These are phyloP conservation scores for Stichopus horrens DNA, from an alignment of 53 echinoderm and acorn worm genomes.

Conservation along the genomic window DNA sequence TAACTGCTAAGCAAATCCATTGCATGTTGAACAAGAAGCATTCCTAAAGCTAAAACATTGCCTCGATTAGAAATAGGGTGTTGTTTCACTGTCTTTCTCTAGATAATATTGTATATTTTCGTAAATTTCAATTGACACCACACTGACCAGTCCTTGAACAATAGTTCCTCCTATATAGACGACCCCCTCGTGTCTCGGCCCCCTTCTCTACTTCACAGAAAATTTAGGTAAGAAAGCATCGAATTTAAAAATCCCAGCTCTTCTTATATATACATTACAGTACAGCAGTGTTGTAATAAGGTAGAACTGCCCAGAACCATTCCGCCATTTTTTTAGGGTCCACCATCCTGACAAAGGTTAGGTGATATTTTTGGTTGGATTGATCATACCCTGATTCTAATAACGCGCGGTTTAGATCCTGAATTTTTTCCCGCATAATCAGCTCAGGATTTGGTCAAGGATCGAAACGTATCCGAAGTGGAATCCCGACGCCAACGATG, in stretches of 20 bases:
- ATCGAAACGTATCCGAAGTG: neutral
- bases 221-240: conserved; percentile 24
- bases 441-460: conserved; percentile 21
- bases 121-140: neutral
- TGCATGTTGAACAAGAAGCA: conserved; percentile 38
- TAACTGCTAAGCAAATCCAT: conserved; percentile 39
- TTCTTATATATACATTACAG: neutral
- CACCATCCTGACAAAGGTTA: conserved; percentile 45
- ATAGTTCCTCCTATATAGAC: neutral
- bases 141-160: neutral
- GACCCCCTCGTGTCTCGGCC: neutral
- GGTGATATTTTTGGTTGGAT: conserved; percentile 21
- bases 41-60: conserved; percentile 41
- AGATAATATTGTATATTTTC: neutral
- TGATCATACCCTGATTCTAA: conserved; percentile 39
- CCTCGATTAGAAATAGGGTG: conserved; percentile 14
- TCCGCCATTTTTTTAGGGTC: conserved; percentile 49
- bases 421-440: conserved; percentile 40
- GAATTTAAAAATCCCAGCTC: conserved; percentile 8
- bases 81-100: neutral
- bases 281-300: neutral
- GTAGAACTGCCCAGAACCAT: conserved; percentile 32
- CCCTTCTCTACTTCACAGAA: conserved; percentile 5
- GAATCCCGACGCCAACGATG: neutral
- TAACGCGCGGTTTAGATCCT: conserved; percentile 31